Base-by-base conservation (phyloP, 2,888 invertebrate genomes). In the Eristalis intricaria region DNA sequence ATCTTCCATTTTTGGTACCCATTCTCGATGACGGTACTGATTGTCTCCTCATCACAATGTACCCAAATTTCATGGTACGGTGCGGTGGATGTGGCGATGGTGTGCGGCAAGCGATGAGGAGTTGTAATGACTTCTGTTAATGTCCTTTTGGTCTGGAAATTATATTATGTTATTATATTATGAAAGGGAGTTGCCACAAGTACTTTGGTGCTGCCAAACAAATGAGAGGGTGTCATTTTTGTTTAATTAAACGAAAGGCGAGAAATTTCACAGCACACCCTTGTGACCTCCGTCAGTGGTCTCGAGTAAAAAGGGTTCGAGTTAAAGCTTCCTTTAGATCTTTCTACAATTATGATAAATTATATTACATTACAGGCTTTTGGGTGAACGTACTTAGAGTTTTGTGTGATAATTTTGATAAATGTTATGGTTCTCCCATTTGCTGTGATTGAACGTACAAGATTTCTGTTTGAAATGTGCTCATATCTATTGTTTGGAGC, bases 41-140 rank as follows among this genome's bases (percentile, higher is more conserved):
- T 87, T 87, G 87, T 87, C 84, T 87, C 87, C 84, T 79, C 87
- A 76, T 87, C 73, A 84, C 84, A 87, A 87, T 87, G 84, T 74
- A 61, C 69, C 66, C 68, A 80, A 50, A 50, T 35, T 68, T 71
- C 66, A 63, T 19, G 79, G 69, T 38, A 66, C 50, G 22, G 69
- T 32, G 38, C 61, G 63, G 50, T 19, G 19, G 50, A 8, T n/a
- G 50, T 19, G 7, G 50, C 50, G 19, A 5, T 50, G n/a, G 50
- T 50, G 50, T 50, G 50, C 50, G 50, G 19, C 50, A 50, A 50
- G 19, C 50, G 50, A 56, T 35, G 69, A 70, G 83, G 73, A 58
- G 79, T 87, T 84, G 89, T 89, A 89, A 89, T 89, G 89, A 88
- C 88, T 89, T 89, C 85, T 89, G 89, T 89, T 89, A 89, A 89